Percentiles rank a stretch among this genome's conserved stretches.
phyloP scores from a whole-genome alignment of 1,140 invertebrate genomes.

The Drosophila teissieri region DNA sequence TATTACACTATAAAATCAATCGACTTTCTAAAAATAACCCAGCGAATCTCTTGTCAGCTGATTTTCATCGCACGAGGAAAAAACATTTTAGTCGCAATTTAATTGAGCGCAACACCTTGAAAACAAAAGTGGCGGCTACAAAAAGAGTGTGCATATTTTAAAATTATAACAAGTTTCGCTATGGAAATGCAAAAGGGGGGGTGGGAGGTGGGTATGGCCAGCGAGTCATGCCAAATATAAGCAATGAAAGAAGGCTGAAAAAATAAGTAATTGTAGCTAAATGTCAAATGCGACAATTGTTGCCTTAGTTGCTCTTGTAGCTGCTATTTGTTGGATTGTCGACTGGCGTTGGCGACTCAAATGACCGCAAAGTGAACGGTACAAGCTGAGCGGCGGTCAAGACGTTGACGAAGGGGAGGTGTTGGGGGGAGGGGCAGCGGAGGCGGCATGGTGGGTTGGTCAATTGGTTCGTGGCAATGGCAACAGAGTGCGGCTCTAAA shows the following conservation, averaged over 20 bases:
- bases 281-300: constrained; percentile 81
- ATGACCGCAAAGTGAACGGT: constrained; percentile 71
- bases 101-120: constrained; percentile 69
- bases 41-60: constrained; percentile 45
- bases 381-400: constrained; percentile 48
- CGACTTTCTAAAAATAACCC: constrained; percentile 56
- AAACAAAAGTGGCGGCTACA: constrained; percentile 21
- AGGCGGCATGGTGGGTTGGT: constrained; percentile 33
- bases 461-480: constrained; percentile 56
- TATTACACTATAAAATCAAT: too few species aligned
- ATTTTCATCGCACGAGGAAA: constrained; percentile 35
- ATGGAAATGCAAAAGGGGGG: constrained; percentile 48
- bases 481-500: constrained; percentile 72
- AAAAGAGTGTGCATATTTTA: constrained; percentile 67
- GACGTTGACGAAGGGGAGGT: neutral
- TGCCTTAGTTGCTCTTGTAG: constrained; percentile 39
- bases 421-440: constrained; percentile 5
- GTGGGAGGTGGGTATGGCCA: constrained; percentile 24
- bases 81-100: constrained; percentile 49
- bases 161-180: constrained; percentile 76
- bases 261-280: constrained; percentile 80
- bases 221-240: constrained; percentile 46
- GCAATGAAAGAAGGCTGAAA: constrained; percentile 69
- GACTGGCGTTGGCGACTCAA: constrained; percentile 46
- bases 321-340: constrained; percentile 19